These are phyloP conservation scores for Drosophila lini DNA, from an alignment of 1,140 invertebrate species.

Conservation along the genomic window DNA sequence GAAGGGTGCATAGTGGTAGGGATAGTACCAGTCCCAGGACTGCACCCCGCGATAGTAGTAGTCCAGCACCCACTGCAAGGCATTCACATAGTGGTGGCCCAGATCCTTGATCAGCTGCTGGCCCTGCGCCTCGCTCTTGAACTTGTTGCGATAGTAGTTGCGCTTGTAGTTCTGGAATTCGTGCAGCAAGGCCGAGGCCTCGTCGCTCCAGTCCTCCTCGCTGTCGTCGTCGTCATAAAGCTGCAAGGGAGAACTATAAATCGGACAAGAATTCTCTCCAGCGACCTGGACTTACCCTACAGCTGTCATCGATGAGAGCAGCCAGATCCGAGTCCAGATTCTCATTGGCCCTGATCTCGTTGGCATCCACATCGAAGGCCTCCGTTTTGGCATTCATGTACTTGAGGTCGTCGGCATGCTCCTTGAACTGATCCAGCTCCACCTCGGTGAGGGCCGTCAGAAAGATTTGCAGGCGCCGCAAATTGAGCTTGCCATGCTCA, in stretches of 20 bases:
- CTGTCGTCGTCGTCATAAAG: constrained; percentile 57
- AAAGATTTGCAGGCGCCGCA: constrained; percentile 94
- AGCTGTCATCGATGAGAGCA: constrained; percentile 66
- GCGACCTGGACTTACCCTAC: constrained; percentile 37
- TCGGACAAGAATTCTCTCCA: background rate
- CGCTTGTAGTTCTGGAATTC: constrained; percentile 95
- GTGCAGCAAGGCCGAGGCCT: constrained; percentile 61
- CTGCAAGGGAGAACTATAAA: constrained; percentile 3
- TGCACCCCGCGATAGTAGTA: constrained; percentile 98
- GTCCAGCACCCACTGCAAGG: constrained; percentile 97
- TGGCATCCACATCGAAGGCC: constrained; percentile 70
- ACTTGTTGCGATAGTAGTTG: constrained; percentile 96
- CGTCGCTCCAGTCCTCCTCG: constrained; percentile 86
- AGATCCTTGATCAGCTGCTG: constrained; percentile 90
- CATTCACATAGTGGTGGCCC: constrained; percentile 91
- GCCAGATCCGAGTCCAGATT: constrained; percentile 81
- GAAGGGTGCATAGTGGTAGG: constrained; percentile 97
- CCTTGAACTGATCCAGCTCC: constrained; percentile 94
- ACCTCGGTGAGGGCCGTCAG: constrained; percentile 91
- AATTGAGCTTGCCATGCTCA: constrained; percentile 93
- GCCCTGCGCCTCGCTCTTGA: constrained; percentile 89
- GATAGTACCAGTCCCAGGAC: constrained; percentile 99
- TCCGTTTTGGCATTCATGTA: constrained; percentile 92
- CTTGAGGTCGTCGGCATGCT: constrained; percentile 93
- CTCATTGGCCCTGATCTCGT: constrained; percentile 42